Base-by-base conservation (phyloP, 2,888 invertebrate species). In the Acronicta psi region DNA sequence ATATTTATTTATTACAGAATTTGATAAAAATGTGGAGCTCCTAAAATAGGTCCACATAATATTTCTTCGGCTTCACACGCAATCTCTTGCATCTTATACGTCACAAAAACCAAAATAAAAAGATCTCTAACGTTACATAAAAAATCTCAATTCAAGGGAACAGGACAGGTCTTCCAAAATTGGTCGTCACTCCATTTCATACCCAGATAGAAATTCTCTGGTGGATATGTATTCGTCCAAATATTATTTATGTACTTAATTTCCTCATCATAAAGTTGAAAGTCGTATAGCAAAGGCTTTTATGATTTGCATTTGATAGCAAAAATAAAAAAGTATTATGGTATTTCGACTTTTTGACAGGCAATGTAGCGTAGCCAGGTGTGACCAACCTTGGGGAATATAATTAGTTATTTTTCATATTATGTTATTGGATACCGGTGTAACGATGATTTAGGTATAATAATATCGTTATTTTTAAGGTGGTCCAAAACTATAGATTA, bases 341-440 rank as follows among this genome's bases (percentile, higher is more conserved):
- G 75, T 75, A 73, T 81, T 79, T 82, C 77, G 73, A 75, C 62
- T 77, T 79, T 73, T 75, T 81, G 79, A 80, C 74, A 71, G 71
- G 71, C 77, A 82, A 84, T 81, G 73, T 71, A 80, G 68, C 71
- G 73, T 73, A 49, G 55, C 81, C 84, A 81, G 81, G 80, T 81
- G 79, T 72, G 61, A 49, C 36, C 57, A 72, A 72, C 61, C 57
- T 70, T 61, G 14, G 16, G 54, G 59, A 44, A 23, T 62, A 44
- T 70, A 65, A 68, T 55, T 69, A 43, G 47, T 51, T 40, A 57
- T 59, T 59, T 55, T 9, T 42, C 50, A 43, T n/a, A 29, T 11
- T 29, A 29, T 29, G 3, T 29, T 29, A 29, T 29, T 29, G 29
- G 29, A 29, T 25, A 23, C 25, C 2, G n/a, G n/a, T n/a, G n/a